Conservation (phyloP, 2,113 vertebrate species). For the Mystacornis crossleyi region DNA sequence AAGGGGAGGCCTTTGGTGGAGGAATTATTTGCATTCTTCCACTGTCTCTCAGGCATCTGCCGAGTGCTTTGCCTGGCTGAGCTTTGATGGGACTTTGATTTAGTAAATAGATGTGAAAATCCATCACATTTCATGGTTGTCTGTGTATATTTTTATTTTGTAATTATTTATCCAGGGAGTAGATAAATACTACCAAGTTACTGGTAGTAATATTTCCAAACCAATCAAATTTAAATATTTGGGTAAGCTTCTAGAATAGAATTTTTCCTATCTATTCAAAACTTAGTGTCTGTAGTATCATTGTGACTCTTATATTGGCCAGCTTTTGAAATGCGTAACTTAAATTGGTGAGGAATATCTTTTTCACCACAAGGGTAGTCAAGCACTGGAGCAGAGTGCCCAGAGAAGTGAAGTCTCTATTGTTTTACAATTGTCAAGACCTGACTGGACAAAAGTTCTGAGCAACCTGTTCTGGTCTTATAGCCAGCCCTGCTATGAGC, state of each 20-base stretch:
- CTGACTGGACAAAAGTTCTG: background rate
- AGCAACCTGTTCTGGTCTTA: background rate
- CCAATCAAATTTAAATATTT: background rate
- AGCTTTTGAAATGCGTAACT: background rate
- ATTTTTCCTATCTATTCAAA: background rate
- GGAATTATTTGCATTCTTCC: background rate
- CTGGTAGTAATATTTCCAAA: background rate
- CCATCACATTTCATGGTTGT: background rate
- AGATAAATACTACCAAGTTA: background rate
- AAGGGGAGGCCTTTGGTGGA: background rate
- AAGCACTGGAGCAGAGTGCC: background rate
- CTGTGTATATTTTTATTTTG: background rate
- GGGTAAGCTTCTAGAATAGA: background rate
- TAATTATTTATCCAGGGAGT: background rate
- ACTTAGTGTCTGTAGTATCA: background rate
- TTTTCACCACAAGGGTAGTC: background rate
- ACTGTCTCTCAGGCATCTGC: background rate
- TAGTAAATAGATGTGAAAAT: background rate
- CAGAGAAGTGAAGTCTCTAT: background rate
- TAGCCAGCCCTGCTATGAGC: background rate
- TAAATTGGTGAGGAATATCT: background rate
- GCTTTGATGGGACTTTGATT: background rate
- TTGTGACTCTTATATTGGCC: background rate
- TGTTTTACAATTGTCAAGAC: background rate
- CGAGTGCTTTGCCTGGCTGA: background rate